Evolutionary conservation across 2,113 vertebrate species (phyloP), one percentile per base, ranked within the genome.

Genomic region (Toxotes chatareus): DNA sequence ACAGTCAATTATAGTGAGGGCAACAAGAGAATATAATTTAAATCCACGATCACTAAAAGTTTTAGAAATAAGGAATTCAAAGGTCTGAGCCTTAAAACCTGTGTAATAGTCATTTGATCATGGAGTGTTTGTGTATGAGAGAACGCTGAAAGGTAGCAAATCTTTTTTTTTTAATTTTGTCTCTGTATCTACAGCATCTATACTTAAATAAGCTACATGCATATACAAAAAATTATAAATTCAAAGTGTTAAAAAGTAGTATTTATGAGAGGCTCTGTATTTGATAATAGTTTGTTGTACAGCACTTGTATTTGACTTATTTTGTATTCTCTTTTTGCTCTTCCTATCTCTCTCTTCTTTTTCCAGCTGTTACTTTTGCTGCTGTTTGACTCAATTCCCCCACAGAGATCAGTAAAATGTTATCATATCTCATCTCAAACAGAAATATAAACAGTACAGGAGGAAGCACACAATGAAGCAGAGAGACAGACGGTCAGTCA

Each of bases 371-470:
- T 40, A 44, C 10, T 36, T 83, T 55, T 79, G 46, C 34, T 34
- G 11, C 47, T 4, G 34, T 36, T 55, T 23, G n/a, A 76, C 65
- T 64, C 8, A 16, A 0, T 51, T 42, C 46, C 23, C 38, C 34
- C 46, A 60, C 44, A 73, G 32, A 55, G 57, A 65, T 69, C 12
- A 57, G 46, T 16, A 17, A 23, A 77, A 49, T 34, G 42, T 60
- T 61, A 31, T 55, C 42, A 47, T 71, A 72, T 73, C 49, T 75
- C 40, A 76, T 76, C 12, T 60, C 19, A 0, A 67, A 56, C 8
- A 76, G 0, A 62, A 62, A 76, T 71, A 71, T n/a, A 34, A 16
- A 23, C 38, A 8, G 14, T 10, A 10, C 1, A 62, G 23, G 71
- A 1, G 27, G 55, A 81, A 49, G 17, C 61, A 23, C 11, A 47